Percentiles rank a stretch among this genome's conserved stretches.
Conservation (phyloP, 2,797 vertebrate genomes). For the Sebastes kiyomatsui region DNA sequence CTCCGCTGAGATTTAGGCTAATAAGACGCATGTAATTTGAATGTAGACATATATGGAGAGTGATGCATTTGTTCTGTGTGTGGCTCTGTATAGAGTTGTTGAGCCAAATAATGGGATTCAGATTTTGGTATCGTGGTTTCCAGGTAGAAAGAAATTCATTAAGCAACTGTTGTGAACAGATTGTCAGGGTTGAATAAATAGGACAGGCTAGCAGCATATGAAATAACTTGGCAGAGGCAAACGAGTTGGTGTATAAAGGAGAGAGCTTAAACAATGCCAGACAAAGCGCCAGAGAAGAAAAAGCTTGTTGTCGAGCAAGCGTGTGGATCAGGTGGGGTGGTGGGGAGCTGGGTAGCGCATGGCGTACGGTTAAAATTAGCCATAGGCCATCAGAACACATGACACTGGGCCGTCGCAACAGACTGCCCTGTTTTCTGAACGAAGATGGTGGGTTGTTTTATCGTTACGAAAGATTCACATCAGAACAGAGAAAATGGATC, state of each 20-base stretch:
- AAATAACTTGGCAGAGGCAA: conserved; percentile 66
- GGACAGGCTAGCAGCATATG: conserved; percentile 59
- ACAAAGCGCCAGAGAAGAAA: conserved; percentile 54
- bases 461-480: conserved; percentile 10
- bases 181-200: conserved; percentile 72
- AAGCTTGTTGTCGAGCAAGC: conserved; percentile 51
- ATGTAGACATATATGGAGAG: conserved; percentile 42
- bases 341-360: conserved; percentile 9
- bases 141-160: conserved; percentile 63
- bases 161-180: conserved; percentile 70
- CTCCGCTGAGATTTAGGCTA: conserved; percentile 60
- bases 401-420: conserved; percentile 6
- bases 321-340: conserved; percentile 31
- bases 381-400: conserved; percentile 20
- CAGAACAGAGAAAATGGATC: neutral
- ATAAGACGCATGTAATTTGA: conserved; percentile 64
- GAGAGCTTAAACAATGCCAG: conserved; percentile 58
- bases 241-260: conserved; percentile 37
- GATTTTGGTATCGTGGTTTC: conserved; percentile 48
- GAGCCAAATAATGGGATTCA: conserved; percentile 49
- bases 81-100: neutral
- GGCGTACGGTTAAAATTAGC: conserved; percentile 34
- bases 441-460: conserved; percentile 26
- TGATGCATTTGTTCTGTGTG: conserved; percentile 35
- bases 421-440: conserved; percentile 4